phyloP scores from a whole-genome alignment of 2,113 vertebrate genomes.

The Baryphthengus martii region DNA sequence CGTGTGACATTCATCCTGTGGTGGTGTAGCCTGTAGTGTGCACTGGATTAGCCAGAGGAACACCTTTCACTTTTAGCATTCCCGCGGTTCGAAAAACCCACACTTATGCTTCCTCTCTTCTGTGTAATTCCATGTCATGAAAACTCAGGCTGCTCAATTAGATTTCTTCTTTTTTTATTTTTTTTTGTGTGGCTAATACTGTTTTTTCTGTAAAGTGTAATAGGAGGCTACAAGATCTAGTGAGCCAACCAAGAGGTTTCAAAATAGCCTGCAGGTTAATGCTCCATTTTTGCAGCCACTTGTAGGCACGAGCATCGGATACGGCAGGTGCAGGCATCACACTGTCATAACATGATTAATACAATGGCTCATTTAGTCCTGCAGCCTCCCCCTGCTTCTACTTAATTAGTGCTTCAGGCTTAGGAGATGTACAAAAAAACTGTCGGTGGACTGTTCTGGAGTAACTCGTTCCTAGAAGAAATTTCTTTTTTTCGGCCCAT shows the following conservation, averaged over 20 bases:
- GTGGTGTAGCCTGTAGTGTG: not conserved
- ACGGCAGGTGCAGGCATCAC: not conserved
- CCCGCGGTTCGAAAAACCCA: not conserved
- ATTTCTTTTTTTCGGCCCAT: not conserved
- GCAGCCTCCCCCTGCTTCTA: not conserved
- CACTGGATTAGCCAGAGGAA: not conserved
- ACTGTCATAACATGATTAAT: not conserved
- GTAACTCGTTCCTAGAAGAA: not conserved
- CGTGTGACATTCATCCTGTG: not conserved
- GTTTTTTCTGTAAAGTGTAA: not conserved
- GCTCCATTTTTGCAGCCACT: not conserved
- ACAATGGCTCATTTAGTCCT: not conserved
- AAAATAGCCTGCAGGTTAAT: not conserved
- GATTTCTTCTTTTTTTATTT: not conserved
- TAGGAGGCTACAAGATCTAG: not conserved
- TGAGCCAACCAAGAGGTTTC: not conserved
- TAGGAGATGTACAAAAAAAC: not conserved
- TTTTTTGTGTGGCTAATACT: not conserved
- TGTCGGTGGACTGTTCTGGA: not conserved
- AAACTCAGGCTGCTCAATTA: not conserved
- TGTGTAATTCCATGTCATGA: not conserved
- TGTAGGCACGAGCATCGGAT: not conserved
- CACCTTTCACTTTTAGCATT: not conserved
- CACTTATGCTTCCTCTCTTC: not conserved
- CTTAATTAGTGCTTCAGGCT: not conserved